Base-by-base conservation (phyloP, 2,113 vertebrate genomes). In the Macrotis lagotis region DNA sequence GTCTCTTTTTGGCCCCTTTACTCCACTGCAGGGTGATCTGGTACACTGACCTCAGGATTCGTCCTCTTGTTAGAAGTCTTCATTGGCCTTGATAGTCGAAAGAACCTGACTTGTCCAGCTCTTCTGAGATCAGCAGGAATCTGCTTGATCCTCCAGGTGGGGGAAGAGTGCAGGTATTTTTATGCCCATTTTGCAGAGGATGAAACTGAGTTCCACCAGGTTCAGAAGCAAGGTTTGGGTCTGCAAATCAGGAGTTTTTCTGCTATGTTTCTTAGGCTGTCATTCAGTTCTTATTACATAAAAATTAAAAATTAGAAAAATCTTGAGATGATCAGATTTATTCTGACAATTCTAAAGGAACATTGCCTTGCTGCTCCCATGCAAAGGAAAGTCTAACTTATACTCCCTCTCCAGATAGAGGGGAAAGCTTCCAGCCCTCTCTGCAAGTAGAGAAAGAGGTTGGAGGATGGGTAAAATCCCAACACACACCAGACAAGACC, bases 271-370 rank as follows among this genome's bases (percentile, higher is more conserved):
- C 12, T 37, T 16, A 37, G 59, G 12, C 4, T 14, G 59, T 28
- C 59, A 37, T 37, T 59, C 55, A 37, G 31, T 37, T 66, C 37
- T 31, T 37, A 16, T 14, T 6, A 0, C n/a, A 3, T 0, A 50
- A 31, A 53, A 0, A 2, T 3, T 28, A n/a, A 0, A 83, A 0
- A 7, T 37, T 28, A 0, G 0, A 9, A 37, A 12, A 0, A 4
- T 53, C 12, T 37, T 48, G 2, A 25, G 53, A 51, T 7, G 25
- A 51, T 0, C 1, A 49, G 0, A 4, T 48, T 49, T 2, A 9
- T 3, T 3, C 53, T 0, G 6, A 11, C 7, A 5, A 9, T 22
- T 52, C 8, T 26, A 28, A 31, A 66, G 55, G 2, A 0, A 0
- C 4, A 0, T 9, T 22, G 53, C 22, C 83, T 49, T 44, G 2